phyloP scores from a whole-genome alignment of 2,113 vertebrate genomes.

The Gallinago paraguaiae region DNA sequence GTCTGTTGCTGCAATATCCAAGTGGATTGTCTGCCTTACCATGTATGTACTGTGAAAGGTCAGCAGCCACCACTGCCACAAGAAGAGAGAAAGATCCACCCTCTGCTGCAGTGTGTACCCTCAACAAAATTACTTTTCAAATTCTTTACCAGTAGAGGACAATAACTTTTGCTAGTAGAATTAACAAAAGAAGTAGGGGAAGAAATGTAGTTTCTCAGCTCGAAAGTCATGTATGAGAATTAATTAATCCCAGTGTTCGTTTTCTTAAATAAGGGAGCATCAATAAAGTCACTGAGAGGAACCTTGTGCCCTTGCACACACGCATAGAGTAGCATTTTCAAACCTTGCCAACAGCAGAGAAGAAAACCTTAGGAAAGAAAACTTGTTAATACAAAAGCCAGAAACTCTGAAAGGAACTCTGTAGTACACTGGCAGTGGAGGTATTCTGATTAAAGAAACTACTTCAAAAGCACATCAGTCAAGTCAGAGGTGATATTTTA shows the following conservation, averaged over 20 bases:
- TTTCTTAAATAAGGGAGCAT: neutral
- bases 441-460: neutral
- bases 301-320: neutral
- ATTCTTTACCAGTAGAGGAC: neutral
- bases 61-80: neutral
- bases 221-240: neutral
- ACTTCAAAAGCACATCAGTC: neutral
- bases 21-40: neutral
- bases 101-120: neutral
- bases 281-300: neutral
- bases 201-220: neutral
- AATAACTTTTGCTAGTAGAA: neutral
- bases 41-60: rapidly evolving
- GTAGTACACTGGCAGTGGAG: neutral
- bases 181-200: neutral
- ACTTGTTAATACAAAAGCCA: neutral
- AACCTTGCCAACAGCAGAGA: neutral
- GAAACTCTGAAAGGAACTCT: neutral
- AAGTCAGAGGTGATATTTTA: neutral
- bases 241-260: neutral
- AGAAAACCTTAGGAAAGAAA: neutral
- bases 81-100: neutral
- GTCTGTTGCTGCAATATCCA: neutral
- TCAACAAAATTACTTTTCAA: neutral
- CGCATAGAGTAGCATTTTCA: neutral